phyloP scores from a whole-genome alignment of 2,797 vertebrate genomes.

The Eremophila alpestris region DNA sequence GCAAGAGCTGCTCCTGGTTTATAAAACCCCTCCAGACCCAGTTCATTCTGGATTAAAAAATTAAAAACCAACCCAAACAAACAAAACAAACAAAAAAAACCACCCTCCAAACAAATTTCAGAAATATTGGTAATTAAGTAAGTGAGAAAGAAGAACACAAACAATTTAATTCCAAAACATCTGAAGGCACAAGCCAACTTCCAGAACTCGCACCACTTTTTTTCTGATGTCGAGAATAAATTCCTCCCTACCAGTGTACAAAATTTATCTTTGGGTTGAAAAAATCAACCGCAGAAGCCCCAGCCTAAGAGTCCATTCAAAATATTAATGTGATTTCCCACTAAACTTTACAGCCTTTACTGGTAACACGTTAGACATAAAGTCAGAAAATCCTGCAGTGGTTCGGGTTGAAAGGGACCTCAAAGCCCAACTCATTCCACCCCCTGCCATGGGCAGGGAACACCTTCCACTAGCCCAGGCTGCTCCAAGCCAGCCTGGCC shows the following conservation, averaged over 20 bases:
- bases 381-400: background rate
- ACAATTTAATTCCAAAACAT: background rate
- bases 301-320: background rate
- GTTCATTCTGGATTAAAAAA: too few relatives aligned
- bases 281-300: background rate
- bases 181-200: background rate
- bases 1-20: background rate
- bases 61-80: too few relatives aligned
- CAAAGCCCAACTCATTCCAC: background rate
- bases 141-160: background rate
- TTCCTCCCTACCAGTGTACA: accelerated
- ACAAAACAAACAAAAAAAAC: too few relatives aligned
- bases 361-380: background rate
- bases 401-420: background rate
- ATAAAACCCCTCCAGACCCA: background rate
- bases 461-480: accelerated
- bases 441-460: background rate
- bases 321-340: background rate
- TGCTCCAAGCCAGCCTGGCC: background rate
- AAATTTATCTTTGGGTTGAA: background rate
- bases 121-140: background rate
- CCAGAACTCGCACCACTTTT: background rate
- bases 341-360: background rate
- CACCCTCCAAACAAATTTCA: background rate
- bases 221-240: background rate